Percentiles rank a stretch among this genome's conserved stretches.
Conservation (phyloP, 2,797 vertebrate genomes). For the Melanogrammus aeglefinus region DNA sequence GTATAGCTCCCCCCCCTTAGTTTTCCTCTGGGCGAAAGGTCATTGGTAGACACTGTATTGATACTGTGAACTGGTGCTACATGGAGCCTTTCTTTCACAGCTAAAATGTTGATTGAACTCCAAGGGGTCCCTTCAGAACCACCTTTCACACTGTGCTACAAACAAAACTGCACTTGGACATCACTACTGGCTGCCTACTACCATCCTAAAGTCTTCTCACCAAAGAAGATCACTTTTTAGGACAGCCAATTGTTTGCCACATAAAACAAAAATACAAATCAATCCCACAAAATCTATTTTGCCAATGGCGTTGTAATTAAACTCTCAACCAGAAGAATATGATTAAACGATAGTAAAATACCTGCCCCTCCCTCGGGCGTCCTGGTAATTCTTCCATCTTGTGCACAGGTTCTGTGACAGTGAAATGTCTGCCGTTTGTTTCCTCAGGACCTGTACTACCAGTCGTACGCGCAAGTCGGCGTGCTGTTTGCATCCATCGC, state of each 20-base stretch:
- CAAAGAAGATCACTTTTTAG: too few species aligned
- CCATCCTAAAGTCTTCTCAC: not conserved
- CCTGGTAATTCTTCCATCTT: not conserved
- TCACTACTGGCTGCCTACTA: too few species aligned
- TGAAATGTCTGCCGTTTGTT: not conserved
- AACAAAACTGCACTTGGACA: too few species aligned
- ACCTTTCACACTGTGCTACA: not conserved
- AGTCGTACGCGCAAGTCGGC: constrained; percentile 88
- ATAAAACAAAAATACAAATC: too few species aligned
- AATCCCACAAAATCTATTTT: too few species aligned
- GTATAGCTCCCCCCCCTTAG: not conserved
- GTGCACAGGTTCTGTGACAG: not conserved
- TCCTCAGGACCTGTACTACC: constrained; percentile 86
- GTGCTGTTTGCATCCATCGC: constrained; percentile 90
- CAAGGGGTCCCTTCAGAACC: not conserved
- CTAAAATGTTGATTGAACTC: not conserved
- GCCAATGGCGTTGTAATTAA: too few species aligned
- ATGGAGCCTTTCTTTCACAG: not conserved
- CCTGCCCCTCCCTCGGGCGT: too few species aligned
- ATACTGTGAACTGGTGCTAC: constrained; percentile 40
- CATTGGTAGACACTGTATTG: constrained; percentile 48
- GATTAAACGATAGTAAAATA: too few species aligned
- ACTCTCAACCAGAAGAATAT: too few species aligned
- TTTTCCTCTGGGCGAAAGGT: constrained; percentile 66
- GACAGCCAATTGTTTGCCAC: too few species aligned